Conservation (phyloP, 23 tunicate species). For the Styela clava region DNA sequence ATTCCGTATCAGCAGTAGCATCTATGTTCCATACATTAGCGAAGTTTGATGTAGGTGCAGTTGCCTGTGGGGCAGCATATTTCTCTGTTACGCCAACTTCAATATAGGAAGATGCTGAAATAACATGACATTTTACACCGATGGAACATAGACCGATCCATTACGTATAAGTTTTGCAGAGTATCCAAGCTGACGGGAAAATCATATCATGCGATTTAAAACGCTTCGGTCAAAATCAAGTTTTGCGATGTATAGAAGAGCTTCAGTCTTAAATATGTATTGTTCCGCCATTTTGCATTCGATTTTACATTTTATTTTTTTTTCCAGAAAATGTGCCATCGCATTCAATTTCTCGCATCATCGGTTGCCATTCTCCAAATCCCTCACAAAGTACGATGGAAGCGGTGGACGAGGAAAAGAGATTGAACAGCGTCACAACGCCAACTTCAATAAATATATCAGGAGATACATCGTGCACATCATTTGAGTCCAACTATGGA, state of each 20-base stretch:
- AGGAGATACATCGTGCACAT: background rate
- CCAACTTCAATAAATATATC: background rate
- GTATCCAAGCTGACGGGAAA: background rate
- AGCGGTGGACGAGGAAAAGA: background rate
- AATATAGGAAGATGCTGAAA: background rate
- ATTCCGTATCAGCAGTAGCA: background rate
- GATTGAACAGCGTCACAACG: too few relatives aligned
- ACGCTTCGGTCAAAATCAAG: background rate
- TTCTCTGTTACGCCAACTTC: background rate
- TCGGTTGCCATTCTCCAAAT: constrained; percentile 10
- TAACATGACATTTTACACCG: background rate
- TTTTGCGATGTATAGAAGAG: too few relatives aligned
- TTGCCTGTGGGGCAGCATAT: background rate
- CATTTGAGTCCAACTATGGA: constrained; percentile 5
- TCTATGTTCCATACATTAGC: constrained; percentile 4
- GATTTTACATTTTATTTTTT: background rate
- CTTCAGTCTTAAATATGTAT: background rate
- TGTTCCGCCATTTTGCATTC: background rate
- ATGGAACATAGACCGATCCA: background rate
- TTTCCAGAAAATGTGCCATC: background rate
- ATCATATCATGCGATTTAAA: background rate
- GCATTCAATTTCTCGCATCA: constrained; percentile 28
- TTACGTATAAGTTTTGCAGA: background rate
- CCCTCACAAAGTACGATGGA: background rate
- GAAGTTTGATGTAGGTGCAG: background rate